These are phyloP conservation scores for Hyperoodon ampullatus DNA, from an alignment of 2,113 vertebrate genomes.

Conservation along the genomic window DNA sequence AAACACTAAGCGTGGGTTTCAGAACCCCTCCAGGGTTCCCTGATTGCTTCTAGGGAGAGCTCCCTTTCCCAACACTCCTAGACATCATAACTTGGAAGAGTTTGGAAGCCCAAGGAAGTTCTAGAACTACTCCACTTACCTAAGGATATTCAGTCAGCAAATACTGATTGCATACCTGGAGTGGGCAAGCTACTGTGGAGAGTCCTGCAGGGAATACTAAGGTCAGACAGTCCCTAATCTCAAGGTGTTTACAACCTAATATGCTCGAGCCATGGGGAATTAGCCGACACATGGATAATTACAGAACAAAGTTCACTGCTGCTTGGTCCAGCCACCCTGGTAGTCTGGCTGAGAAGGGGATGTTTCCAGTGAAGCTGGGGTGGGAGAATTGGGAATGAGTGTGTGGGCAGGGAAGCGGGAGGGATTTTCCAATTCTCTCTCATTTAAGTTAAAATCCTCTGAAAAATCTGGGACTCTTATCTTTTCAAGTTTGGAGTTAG, in stretches of 20 bases:
- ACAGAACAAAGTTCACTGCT: background rate
- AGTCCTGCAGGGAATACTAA: background rate
- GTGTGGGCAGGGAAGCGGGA: accelerated
- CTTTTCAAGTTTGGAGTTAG: background rate
- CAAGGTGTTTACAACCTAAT: background rate
- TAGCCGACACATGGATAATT: background rate
- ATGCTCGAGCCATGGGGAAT: background rate
- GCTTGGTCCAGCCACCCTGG: background rate
- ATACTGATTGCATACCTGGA: background rate
- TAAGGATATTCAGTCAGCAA: background rate
- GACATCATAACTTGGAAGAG: background rate
- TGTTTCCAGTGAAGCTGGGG: background rate
- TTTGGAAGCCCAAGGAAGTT: background rate
- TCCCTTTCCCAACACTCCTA: background rate
- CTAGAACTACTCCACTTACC: background rate
- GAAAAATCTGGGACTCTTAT: background rate
- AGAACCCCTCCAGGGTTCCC: background rate
- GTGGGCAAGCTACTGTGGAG: background rate
- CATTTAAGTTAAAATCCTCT: background rate
- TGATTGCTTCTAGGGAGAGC: background rate
- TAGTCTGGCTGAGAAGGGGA: background rate
- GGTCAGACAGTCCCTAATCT: background rate
- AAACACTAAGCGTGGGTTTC: background rate
- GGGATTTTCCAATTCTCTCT: background rate
- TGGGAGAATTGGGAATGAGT: background rate